Conservation (phyloP, 2,888 invertebrate species). For the Pyrocoelia pectoralis region DNA sequence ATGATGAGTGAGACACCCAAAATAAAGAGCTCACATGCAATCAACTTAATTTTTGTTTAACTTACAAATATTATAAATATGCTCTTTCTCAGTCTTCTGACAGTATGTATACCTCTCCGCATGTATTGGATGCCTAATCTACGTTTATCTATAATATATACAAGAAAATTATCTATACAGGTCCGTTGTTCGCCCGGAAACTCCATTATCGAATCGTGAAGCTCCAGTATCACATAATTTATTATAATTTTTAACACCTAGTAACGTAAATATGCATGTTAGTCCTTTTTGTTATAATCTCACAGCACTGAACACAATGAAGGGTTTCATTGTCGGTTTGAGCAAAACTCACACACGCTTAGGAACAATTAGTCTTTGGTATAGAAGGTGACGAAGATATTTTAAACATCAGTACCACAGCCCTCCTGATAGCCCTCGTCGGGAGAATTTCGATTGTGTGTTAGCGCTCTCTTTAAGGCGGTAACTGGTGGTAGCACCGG, state of each 20-base stretch:
- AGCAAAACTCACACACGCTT: constrained; percentile 34
- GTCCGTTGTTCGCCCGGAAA: constrained; percentile 31
- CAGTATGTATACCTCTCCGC: constrained; percentile 54
- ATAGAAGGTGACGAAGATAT: constrained; percentile 30
- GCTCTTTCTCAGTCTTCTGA: constrained; percentile 54
- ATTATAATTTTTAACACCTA: constrained; percentile 35
- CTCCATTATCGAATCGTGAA: constrained; percentile 30
- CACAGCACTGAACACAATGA: constrained; percentile 39
- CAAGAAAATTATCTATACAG: constrained; percentile 39
- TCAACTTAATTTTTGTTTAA: constrained; percentile 37
- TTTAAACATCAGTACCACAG: constrained; percentile 89
- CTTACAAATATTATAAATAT: constrained; percentile 45
- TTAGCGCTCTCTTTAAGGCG: constrained; percentile 83
- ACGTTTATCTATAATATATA: constrained; percentile 44
- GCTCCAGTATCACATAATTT: constrained; percentile 36
- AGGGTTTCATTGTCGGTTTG: constrained; percentile 33
- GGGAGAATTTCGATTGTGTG: constrained; percentile 84
- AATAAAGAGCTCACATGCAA: constrained; percentile 33
- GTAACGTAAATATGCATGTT: constrained; percentile 17
- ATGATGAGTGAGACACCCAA: constrained; percentile 28
- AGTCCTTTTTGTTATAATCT: constrained; percentile 28
- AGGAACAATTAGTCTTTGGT: constrained; percentile 45
- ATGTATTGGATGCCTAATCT: constrained; percentile 41
- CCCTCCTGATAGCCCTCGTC: constrained; percentile 94
- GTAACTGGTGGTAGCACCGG: constrained; percentile 87